Evolutionary conservation across 2,113 vertebrate genomes (phyloP).

Genomic region (Gracilinanus agilis): DNA sequence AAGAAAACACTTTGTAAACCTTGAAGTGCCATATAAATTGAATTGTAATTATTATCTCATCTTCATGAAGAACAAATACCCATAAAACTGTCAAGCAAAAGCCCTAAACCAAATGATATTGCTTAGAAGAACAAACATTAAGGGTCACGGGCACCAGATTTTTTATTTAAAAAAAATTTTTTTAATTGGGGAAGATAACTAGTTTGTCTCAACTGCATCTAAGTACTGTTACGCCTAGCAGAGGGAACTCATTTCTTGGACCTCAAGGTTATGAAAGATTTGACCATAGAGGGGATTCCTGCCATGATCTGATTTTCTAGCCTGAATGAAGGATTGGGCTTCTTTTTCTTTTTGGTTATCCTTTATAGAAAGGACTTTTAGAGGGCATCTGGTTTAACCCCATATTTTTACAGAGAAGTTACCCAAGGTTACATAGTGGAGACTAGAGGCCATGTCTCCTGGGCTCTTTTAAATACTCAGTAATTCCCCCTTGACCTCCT

Average conservation of each 20-base stretch:
- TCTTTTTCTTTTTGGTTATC: neutral
- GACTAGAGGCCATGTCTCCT: neutral
- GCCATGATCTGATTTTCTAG: neutral
- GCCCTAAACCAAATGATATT: neutral
- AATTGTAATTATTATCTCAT: slow-evolving; percentile 3
- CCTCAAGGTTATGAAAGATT: neutral
- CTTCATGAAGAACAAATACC: neutral
- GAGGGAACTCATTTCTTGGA: neutral
- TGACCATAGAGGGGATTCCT: neutral
- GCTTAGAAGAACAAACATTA: neutral
- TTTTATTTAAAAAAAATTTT: neutral
- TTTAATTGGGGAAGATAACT: neutral
- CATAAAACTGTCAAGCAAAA: neutral
- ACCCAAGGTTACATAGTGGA: neutral
- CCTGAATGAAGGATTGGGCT: neutral
- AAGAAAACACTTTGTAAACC: neutral
- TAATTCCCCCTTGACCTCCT: neutral
- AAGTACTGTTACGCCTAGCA: neutral
- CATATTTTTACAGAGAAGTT: neutral
- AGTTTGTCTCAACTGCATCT: neutral
- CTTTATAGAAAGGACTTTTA: neutral
- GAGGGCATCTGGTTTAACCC: neutral
- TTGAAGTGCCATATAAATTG: neutral
- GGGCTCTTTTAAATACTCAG: neutral
- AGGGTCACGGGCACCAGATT: neutral